Conservation (phyloP, 1,140 invertebrate species). For the Laupala kohalensis region DNA sequence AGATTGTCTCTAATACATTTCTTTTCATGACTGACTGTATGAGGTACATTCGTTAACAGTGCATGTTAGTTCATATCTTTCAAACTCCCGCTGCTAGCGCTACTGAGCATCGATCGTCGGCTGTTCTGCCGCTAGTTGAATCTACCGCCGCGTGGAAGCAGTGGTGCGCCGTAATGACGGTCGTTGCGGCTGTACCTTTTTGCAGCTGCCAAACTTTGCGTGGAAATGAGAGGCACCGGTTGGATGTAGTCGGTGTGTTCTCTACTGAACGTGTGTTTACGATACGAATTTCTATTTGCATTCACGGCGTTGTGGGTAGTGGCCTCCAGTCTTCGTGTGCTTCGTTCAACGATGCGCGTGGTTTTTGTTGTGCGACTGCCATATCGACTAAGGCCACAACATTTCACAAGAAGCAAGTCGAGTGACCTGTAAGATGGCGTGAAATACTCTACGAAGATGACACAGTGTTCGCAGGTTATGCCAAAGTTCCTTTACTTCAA, state of each 20-base stretch:
- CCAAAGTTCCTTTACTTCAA: slow-evolving; percentile 4
- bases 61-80: too few relatives aligned
- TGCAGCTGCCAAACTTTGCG: slow-evolving; percentile 5
- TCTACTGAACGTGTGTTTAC: slow-evolving; percentile 1
- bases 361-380: slow-evolving; percentile 1
- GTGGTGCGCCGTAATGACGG: slow-evolving; percentile 8
- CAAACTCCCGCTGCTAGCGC: neutral
- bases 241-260: neutral
- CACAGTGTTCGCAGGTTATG: slow-evolving; percentile 4
- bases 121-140: neutral
- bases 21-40: too few relatives aligned
- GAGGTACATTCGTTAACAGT: too few relatives aligned
- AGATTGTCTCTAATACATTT: too few relatives aligned
- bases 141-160: neutral
- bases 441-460: slow-evolving; percentile 3
- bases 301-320: neutral
- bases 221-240: slow-evolving; percentile 2
- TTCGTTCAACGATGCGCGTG: slow-evolving; percentile 2
- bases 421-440: slow-evolving; percentile 9
- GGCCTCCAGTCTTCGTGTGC: neutral
- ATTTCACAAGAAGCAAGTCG: neutral
- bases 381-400: slow-evolving; percentile 4
- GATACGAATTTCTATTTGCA: slow-evolving; percentile 3
- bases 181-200: neutral
- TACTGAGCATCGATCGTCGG: neutral